Evolutionary conservation across 2,888 invertebrate genomes (phyloP).

Genomic region (Drosophila robusta): DNA sequence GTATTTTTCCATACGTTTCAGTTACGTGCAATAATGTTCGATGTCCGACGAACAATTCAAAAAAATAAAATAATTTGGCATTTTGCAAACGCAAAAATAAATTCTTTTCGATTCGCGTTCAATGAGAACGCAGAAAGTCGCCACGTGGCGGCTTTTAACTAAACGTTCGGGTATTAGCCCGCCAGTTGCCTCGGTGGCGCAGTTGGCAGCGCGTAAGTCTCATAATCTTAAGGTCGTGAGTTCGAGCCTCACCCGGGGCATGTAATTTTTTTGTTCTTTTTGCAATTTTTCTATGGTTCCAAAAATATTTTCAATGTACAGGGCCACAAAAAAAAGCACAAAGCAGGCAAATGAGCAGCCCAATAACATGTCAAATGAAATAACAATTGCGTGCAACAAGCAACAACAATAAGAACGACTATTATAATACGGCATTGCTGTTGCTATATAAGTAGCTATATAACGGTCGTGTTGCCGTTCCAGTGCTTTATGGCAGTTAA

Average conservation of each 20-base stretch:
- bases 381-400: constrained; percentile 54
- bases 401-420: constrained; percentile 17
- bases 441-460: constrained; percentile 1
- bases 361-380: constrained; percentile 46
- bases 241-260: constrained; percentile 85
- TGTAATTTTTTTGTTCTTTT: constrained; percentile 53
- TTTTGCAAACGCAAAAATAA: constrained; percentile 2
- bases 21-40: constrained; percentile 46
- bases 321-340: constrained; percentile 1
- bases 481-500: constrained; percentile 38
- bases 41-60: constrained; percentile 16
- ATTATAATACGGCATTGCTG: constrained; percentile 24
- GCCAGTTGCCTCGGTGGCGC: constrained; percentile 84
- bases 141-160: constrained; percentile 60
- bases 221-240: constrained; percentile 85
- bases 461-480: constrained; percentile 8
- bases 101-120: neutral
- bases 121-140: constrained; percentile 6
- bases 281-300: neutral
- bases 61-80: neutral
- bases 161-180: constrained; percentile 12
- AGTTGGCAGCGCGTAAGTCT: constrained; percentile 85
- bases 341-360: neutral
- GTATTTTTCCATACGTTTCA: constrained; percentile 24
- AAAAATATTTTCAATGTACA: neutral